These are phyloP conservation scores for Leptobrachium leishanense DNA, from an alignment of 2,113 vertebrate genomes.

Conservation along the genomic window DNA sequence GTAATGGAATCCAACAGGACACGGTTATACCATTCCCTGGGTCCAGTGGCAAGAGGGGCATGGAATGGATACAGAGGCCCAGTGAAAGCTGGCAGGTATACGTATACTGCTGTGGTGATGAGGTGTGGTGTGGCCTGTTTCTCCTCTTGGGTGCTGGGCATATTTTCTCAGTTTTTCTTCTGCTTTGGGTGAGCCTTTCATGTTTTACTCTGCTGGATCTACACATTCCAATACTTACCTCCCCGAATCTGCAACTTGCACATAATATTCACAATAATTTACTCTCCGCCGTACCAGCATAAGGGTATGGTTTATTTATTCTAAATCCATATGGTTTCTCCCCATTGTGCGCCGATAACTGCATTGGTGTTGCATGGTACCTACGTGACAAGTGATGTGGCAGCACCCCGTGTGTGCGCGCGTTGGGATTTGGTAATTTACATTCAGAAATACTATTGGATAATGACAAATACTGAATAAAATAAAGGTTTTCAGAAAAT, in stretches of 20 bases:
- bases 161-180: conserved; percentile 62
- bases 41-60: conserved; percentile 93
- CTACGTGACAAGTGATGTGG: too few species aligned
- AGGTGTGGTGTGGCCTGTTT: conserved; percentile 27
- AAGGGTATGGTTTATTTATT: not conserved
- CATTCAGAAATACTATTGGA: too few species aligned
- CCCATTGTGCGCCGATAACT: too few species aligned
- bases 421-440: too few species aligned
- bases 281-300: not conserved
- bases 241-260: conserved; percentile 24
- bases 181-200: conserved; percentile 35
- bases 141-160: conserved; percentile 32
- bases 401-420: too few species aligned
- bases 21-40: conserved; percentile 98
- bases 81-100: conserved; percentile 97
- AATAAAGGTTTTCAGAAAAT: too few species aligned
- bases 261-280: not conserved
- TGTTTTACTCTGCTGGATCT: conserved; percentile 19
- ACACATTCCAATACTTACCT: not conserved
- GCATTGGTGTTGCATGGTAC: too few species aligned
- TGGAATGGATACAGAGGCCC: conserved; percentile 95
- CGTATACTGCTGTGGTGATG: conserved; percentile 65
- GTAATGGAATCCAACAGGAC: conserved; percentile 96
- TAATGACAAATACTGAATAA: too few species aligned
- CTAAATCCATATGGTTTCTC: too few species aligned